These are phyloP conservation scores for Diglossa cyanea DNA, from an alignment of 2,797 vertebrate species.

Conservation along the genomic window DNA sequence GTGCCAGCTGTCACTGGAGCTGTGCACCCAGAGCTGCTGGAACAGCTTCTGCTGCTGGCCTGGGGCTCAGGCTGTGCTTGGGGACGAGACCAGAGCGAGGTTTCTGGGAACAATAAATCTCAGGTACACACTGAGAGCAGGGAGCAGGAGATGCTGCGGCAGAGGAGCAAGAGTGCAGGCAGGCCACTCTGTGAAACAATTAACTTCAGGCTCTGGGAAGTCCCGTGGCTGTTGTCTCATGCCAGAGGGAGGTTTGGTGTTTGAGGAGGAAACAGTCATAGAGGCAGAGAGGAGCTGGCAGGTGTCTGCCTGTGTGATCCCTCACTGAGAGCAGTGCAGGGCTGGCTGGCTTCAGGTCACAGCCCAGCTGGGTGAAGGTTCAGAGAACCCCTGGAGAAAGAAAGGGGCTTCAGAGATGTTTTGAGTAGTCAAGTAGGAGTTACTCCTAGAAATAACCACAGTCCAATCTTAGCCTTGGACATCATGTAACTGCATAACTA, in stretches of 20 bases:
- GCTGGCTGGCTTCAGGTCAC: background rate
- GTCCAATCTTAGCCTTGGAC: background rate
- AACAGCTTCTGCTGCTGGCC: background rate
- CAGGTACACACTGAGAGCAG: background rate
- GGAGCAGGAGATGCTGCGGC: background rate
- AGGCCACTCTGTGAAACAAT: background rate
- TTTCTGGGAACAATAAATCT: background rate
- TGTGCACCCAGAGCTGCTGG: background rate
- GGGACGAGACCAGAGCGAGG: rapidly evolving
- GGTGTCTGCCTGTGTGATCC: background rate
- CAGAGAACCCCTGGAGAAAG: background rate
- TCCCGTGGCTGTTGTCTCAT: background rate
- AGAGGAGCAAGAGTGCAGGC: background rate
- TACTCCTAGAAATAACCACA: background rate
- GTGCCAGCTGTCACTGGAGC: background rate
- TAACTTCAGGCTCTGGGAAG: background rate
- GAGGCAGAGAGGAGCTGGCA: background rate
- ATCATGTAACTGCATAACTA: background rate
- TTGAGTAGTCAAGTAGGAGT: background rate
- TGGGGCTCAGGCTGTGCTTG: background rate
- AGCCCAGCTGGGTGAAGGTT: background rate
- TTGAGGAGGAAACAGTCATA: background rate
- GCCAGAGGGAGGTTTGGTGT: background rate
- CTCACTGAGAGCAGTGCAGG: background rate
- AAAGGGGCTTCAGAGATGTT: background rate